These are phyloP conservation scores for Anguilla anguilla DNA, from an alignment of 2,797 vertebrate genomes.

Conservation along the genomic window DNA sequence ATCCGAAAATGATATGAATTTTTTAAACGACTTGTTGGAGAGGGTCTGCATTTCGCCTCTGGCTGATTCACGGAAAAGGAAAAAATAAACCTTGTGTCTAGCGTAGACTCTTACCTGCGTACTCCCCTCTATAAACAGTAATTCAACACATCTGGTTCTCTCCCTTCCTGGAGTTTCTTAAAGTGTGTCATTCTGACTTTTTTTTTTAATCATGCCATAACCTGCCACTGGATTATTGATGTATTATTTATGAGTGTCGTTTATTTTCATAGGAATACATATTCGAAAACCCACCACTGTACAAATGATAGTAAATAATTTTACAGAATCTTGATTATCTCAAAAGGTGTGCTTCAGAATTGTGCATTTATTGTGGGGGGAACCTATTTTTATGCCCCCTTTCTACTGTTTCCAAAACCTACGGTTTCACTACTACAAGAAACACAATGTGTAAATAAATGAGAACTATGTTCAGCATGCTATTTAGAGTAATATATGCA, in stretches of 20 bases:
- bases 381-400: background rate
- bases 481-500: background rate
- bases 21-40: conserved; percentile 40
- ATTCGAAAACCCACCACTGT: background rate
- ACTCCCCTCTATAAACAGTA: conserved; percentile 40
- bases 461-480: background rate
- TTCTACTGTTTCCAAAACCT: background rate
- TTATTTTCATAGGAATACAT: conserved; percentile 7
- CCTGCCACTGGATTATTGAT: background rate
- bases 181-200: conserved; percentile 14
- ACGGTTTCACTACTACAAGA: background rate
- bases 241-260: background rate
- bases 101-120: conserved; percentile 29
- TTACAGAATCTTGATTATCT: background rate
- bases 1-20: conserved; percentile 44
- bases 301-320: background rate
- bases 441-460: background rate
- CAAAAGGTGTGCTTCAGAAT: background rate
- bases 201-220: background rate
- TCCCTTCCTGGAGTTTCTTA: conserved; percentile 24
- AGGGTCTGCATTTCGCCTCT: conserved; percentile 39
- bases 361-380: background rate
- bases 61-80: conserved; percentile 38
- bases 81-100: conserved; percentile 38
- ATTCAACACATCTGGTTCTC: conserved; percentile 30